phyloP scores from a whole-genome alignment of 2,113 vertebrate species.

The Trematomus loennbergii region DNA sequence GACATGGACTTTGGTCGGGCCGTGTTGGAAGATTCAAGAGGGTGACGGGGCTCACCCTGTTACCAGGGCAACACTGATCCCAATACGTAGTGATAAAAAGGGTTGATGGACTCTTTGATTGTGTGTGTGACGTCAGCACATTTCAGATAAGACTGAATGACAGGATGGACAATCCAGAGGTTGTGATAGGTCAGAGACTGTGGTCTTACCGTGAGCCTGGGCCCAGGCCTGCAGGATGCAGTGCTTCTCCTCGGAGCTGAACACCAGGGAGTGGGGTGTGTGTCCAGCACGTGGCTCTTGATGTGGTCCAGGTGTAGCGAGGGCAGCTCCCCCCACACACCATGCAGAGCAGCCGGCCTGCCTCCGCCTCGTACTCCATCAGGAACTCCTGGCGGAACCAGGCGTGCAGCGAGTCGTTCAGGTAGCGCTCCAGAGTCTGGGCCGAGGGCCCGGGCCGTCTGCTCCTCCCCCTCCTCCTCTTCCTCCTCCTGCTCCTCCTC shows the following conservation, averaged over 20 bases:
- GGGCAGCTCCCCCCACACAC: constrained; percentile 88
- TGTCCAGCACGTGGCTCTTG: constrained; percentile 90
- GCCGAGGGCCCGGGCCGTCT: constrained; percentile 60
- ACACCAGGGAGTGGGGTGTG: constrained; percentile 90
- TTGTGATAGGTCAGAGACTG: no score
- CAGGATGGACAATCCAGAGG: not conserved
- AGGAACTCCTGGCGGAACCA: constrained; percentile 94
- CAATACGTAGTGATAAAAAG: constrained; percentile 22
- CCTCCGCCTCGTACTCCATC: constrained; percentile 92
- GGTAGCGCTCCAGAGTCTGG: constrained; percentile 85
- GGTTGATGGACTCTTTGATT: constrained; percentile 2
- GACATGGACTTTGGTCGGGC: not conserved
- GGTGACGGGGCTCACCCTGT: constrained; percentile 3
- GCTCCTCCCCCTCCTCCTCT: constrained; percentile 40
- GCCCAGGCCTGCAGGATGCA: constrained; percentile 91
- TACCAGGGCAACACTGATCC: constrained; percentile 13
- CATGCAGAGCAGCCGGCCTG: constrained; percentile 90
- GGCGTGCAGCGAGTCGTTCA: constrained; percentile 92
- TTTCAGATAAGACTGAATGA: not conserved
- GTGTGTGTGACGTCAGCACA: not conserved
- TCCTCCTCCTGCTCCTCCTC: constrained; percentile 44
- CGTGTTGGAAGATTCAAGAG: not conserved
- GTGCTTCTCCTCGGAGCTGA: constrained; percentile 89
- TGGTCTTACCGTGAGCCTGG: constrained; percentile 78
- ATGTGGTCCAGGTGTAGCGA: constrained; percentile 92